Base-by-base conservation (phyloP, 2,797 vertebrate genomes). In the Gadopsis bispinosus region DNA sequence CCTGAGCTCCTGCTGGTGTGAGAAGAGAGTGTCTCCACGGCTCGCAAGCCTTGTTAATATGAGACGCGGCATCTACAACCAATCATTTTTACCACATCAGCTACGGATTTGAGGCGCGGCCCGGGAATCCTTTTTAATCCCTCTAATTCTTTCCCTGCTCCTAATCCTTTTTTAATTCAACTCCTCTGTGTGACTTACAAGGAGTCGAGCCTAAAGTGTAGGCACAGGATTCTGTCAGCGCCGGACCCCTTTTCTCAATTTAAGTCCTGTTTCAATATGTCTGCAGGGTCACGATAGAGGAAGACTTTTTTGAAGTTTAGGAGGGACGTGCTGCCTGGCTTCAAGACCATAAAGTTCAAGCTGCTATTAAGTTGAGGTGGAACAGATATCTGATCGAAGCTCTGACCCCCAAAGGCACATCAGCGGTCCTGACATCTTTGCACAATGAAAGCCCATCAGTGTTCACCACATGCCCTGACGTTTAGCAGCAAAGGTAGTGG, bases 81-180 rank as follows among this genome's bases (percentile, higher is more conserved):
- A 84, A 83, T 90, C 64, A 59, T 77, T 84, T 79, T 73, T 45
- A 83, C 74, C 83, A 79, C 76, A 59, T 87, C 80, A 83, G 75
- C 80, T 60, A 56, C 81, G 89, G 87, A 90, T 92, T 90, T 88
- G 82, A 80, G 47, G 77, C 35, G 3, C 29, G 13, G 79, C 70
- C 80, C 9, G 43, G 75, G 67, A 91, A 88, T 87, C 69, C 78
- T 69, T 64, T 83, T 82, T 88, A 89, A 92, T 92, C 89, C 88
- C 80, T 60, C 79, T 85, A 83, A 88, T 88, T 85, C 83, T 73
- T 84, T 80, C 58, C 75, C 78, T 43, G 64, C 76, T 80, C 72
- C 69, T 91, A 90, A 90, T 92, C 91, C 86, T 76, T 89, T 87
- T 90, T 87, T 87, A 89, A 89, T 91, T 89, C 75, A 85, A 79